Percentiles rank a stretch among this genome's conserved stretches.
Conservation (phyloP, 2,113 vertebrate genomes). For the Thunnus maccoyii region DNA sequence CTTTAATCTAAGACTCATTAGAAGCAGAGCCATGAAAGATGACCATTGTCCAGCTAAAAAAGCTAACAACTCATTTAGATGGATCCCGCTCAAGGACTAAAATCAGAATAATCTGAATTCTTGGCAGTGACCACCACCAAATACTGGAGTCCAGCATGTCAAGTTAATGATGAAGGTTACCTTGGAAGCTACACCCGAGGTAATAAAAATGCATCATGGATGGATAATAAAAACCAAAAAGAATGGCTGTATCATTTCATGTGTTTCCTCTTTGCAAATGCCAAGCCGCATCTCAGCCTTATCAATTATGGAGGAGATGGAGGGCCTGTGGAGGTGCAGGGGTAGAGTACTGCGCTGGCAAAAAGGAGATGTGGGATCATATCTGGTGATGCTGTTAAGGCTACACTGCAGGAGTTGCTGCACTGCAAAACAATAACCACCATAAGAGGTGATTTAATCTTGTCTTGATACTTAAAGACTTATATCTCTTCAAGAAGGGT, state of each 20-base stretch:
- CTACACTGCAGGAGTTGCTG: constrained; percentile 48
- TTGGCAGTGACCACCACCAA: constrained; percentile 44
- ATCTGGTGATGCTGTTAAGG: constrained; percentile 62
- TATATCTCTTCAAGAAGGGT: constrained; percentile 27
- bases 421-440: constrained; percentile 57
- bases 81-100: constrained; percentile 1
- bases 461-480: constrained; percentile 13
- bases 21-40: not conserved
- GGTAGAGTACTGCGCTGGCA: constrained; percentile 32
- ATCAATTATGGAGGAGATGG: constrained; percentile 79
- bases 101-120: constrained; percentile 44
- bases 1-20: not conserved
- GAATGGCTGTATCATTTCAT: constrained; percentile 69
- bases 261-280: constrained; percentile 74
- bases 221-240: constrained; percentile 68
- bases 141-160: constrained; percentile 34
- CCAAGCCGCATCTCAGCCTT: constrained; percentile 71
- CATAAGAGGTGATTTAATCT: constrained; percentile 51
- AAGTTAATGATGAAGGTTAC: constrained; percentile 74
- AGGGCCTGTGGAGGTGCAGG: constrained; percentile 56
- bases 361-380: constrained; percentile 52
- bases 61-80: constrained; percentile 8
- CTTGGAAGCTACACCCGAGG: constrained; percentile 64
- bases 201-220: constrained; percentile 69
- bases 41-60: constrained; percentile 3